Conservation (phyloP, 2,888 invertebrate species). For the Furcula furcula region DNA sequence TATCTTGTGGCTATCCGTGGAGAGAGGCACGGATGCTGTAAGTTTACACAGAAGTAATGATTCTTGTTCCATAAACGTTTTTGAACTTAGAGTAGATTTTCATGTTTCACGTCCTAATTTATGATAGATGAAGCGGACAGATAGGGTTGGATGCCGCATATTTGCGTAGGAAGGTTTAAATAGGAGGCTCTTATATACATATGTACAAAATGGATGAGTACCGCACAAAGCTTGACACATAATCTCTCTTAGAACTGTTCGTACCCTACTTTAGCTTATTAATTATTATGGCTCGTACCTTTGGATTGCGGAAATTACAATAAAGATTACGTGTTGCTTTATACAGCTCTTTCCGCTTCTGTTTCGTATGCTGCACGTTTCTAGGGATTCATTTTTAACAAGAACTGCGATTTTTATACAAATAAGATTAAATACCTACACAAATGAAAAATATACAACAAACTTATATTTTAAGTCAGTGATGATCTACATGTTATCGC, state of each 20-base stretch:
- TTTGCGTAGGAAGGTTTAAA: slow-evolving; percentile 23
- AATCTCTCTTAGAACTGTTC: slow-evolving; percentile 34
- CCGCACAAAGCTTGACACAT: slow-evolving; percentile 23
- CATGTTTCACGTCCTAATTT: slow-evolving; percentile 27
- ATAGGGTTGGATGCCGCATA: slow-evolving; percentile 18
- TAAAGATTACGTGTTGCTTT: slow-evolving; percentile 4
- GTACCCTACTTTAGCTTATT: slow-evolving; percentile 37
- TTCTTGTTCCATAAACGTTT: slow-evolving; percentile 18
- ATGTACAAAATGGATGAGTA: slow-evolving; percentile 17
- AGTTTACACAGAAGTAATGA: slow-evolving; percentile 13
- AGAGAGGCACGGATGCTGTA: neutral
- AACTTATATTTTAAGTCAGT: neutral
- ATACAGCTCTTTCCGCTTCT: slow-evolving; percentile 4
- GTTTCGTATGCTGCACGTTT: slow-evolving; percentile 9
- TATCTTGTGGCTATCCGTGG: slow-evolving; percentile 6
- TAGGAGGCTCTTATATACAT: slow-evolving; percentile 15
- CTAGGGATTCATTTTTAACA: neutral
- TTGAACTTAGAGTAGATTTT: slow-evolving; percentile 29
- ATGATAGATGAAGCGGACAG: slow-evolving; percentile 16
- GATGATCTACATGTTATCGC: neutral
- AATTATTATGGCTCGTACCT: slow-evolving; percentile 30
- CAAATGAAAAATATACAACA: neutral
- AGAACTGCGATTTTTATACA: neutral
- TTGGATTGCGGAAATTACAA: slow-evolving; percentile 16
- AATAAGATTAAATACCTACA: neutral